These are phyloP conservation scores for Phocoena sinus DNA, from an alignment of 2,113 vertebrate genomes.

Conservation along the genomic window DNA sequence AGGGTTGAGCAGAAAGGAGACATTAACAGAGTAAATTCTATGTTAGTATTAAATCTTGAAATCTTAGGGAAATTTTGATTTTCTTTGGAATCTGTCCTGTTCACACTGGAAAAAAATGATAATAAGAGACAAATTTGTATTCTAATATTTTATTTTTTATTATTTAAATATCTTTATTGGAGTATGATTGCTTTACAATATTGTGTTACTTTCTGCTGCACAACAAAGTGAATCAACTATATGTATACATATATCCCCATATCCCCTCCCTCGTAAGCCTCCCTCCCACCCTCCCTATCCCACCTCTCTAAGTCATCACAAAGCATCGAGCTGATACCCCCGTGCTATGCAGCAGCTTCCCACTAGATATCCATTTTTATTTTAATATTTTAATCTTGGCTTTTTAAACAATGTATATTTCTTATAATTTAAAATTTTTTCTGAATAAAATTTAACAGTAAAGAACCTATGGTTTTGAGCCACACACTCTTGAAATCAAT, in stretches of 20 bases:
- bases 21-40: constrained; percentile 18
- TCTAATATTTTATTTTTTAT: neutral
- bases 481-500: neutral
- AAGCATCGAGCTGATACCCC: too few species aligned
- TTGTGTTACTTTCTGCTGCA: too few species aligned
- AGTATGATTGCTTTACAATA: too few species aligned
- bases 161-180: too few species aligned
- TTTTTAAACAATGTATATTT: neutral
- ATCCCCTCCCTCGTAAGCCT: too few species aligned
- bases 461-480: neutral
- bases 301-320: too few species aligned
- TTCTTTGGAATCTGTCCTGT: neutral
- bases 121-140: neutral
- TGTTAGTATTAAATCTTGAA: neutral
- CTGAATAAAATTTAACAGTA: neutral
- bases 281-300: too few species aligned
- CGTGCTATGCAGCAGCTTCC: too few species aligned
- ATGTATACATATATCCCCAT: too few species aligned
- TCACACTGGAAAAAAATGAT: neutral
- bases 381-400: neutral
- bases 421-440: neutral
- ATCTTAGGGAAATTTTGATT: neutral
- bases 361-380: neutral
- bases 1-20: constrained; percentile 6
- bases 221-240: too few species aligned